Evolutionary conservation across 2,797 vertebrate species (phyloP).

Genomic region (Cuniculus paca): DNA sequence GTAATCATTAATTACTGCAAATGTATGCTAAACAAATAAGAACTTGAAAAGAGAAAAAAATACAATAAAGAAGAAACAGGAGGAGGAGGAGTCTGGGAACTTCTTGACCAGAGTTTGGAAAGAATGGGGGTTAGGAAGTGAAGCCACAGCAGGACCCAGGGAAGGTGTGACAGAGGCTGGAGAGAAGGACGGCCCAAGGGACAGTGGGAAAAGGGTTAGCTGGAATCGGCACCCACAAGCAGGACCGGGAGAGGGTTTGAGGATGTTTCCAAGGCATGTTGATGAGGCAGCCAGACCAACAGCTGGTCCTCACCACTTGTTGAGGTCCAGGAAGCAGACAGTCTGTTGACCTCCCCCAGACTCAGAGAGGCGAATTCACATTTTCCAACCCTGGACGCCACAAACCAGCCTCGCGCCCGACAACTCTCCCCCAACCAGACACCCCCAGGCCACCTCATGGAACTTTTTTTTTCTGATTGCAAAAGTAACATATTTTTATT

Average conservation of each 20-base stretch:
- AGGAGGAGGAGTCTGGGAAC: no score
- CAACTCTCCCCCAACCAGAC: neutral
- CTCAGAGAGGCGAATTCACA: neutral
- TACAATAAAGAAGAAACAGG: neutral
- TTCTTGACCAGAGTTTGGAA: neutral
- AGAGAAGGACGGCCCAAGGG: neutral
- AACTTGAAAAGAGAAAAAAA: neutral
- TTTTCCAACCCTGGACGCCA: neutral
- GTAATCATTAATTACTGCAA: no score
- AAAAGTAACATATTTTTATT: slow-evolving; percentile 50
- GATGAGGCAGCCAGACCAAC: neutral
- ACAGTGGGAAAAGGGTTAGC: neutral
- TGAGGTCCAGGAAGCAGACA: neutral
- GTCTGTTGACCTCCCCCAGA: neutral
- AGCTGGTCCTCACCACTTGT: neutral
- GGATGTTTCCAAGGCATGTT: neutral
- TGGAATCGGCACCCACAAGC: neutral
- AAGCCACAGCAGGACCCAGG: neutral
- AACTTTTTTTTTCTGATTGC: neutral
- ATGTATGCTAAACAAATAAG: no score
- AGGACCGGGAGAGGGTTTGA: neutral
- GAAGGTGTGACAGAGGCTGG: neutral
- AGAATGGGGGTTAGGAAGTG: neutral
- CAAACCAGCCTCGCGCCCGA: neutral
- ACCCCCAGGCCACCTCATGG: fast-evolving